Evolutionary conservation across 1,140 invertebrate genomes (phyloP), one percentile per base, ranked within the genome.

Genomic region (Wasmannia auropunctata): DNA sequence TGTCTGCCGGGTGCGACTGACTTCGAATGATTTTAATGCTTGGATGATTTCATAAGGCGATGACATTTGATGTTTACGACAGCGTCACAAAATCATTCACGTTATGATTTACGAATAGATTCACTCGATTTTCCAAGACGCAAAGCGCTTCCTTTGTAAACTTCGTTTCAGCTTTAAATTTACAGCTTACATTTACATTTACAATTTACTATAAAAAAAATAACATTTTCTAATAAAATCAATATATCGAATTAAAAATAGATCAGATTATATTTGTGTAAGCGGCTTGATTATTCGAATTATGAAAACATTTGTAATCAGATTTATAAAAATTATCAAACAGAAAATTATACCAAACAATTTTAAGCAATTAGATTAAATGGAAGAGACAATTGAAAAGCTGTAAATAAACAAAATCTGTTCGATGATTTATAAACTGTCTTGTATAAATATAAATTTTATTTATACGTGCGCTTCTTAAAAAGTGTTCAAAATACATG

Each of bases 21-120:
- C 37, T 31, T 22, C 22, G 62, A 69, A 40, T 40, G 75, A 31
- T 67, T 19, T 65, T 25, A 63, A 63, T 22, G 37, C 43, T 51
- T 34, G 87, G 37, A 85, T 22, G 86, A 70, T 87, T 88, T 72
- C 28, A 69, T 70, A 85, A 28, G 14, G 34, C 10, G 31, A 54
- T 37, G 70, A 74, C 70, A 37, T 22, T 22, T n/a, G n/a, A 16
- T 10, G 54, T 14, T 43, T 31, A 25, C 22, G 7, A 25, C 16
- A 25, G 11, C 3, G 11, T 60, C 22, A 25, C 10, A 14, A 77
- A 62, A 62, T 77, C 11, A 76, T 58, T 3, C 37, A 8, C 19
- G 25, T 56, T 16, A 2, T 37, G 19, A 37, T 34, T 25, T 56
- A 56, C 5, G 43, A 51, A 34, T 54, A 54, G 43, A n/a, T n/a